Evolutionary conservation across 2,113 vertebrate genomes (phyloP), one percentile per base, ranked within the genome.

Genomic region (Sceloporus undulatus): DNA sequence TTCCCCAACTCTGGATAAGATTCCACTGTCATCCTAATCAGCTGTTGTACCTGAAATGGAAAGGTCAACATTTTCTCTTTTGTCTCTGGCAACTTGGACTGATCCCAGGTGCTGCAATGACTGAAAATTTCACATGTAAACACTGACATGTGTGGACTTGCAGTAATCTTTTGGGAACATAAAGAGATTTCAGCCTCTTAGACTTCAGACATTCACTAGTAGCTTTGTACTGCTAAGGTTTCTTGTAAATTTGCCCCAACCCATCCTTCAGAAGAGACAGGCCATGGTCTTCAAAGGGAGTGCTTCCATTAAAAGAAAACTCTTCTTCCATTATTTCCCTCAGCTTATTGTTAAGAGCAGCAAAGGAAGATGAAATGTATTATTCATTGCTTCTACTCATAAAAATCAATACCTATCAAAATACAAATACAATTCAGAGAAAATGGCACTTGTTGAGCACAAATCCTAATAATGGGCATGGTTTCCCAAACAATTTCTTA

Each of bases 361-460:
- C 54, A 68, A 65, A 79, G 88, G 85, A 89, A 94, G 82, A 66
- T 91, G 90, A 89, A 93, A 94, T 95, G 88, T 90, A 94, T 94
- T 92, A 95, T 96, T 95, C 82, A 93, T 89, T n/a, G 90, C 88
- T 93, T 54, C 84, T 93, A 82, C 84, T 90, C 88, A 85, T 92
- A 95, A 94, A 71, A 95, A 94, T 89, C 95, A 90, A 95, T 84
- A 88, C 34, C 92, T 91, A 92, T 95, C 91, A 92, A 95, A 96
- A 94, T 89, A 92, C 86, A 94, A 86, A 93, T 92, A 93, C 89
- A 91, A 95, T 94, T 94, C 91, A 92, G 94, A 94, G 93, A 91
- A 95, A 90, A 95, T 89, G 90, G 84, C 90, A 94, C 94, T 94
- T 93, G 90, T 93, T 95, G 91, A 94, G 92, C 87, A 82, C 90